Evolutionary conservation across 2,797 vertebrate genomes (phyloP).

Genomic region (Sebastes kiyomatsui): DNA sequence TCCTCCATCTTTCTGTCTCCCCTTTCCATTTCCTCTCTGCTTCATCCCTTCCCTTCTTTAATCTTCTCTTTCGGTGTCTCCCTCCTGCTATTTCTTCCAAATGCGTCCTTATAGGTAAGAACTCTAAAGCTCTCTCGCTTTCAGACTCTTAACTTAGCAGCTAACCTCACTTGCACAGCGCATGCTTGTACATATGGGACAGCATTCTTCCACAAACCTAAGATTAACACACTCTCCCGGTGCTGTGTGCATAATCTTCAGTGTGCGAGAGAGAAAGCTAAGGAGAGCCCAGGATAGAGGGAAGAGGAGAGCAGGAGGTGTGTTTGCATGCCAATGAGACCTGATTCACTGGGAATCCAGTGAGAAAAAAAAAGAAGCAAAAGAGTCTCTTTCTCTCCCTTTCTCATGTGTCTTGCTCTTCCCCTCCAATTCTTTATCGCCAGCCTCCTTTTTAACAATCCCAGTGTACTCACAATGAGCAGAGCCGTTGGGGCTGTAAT

Average conservation of each 20-base stretch:
- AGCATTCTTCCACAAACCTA: slow-evolving; percentile 8
- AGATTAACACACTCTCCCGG: slow-evolving; percentile 53
- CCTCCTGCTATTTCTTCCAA: not conserved
- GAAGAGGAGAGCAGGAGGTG: slow-evolving; percentile 36
- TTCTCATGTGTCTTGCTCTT: slow-evolving; percentile 26
- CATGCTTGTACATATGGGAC: slow-evolving; percentile 13
- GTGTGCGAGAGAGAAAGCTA: slow-evolving; percentile 12
- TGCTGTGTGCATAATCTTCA: slow-evolving; percentile 49
- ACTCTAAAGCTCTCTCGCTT: not conserved
- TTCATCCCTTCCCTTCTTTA: not conserved
- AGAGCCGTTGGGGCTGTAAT: slow-evolving; percentile 42
- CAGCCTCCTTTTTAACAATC: slow-evolving; percentile 36
- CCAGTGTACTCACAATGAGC: slow-evolving; percentile 44
- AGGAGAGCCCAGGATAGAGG: slow-evolving; percentile 21
- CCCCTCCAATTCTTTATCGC: slow-evolving; percentile 36
- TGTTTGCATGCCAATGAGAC: slow-evolving; percentile 71
- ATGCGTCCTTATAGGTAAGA: not conserved
- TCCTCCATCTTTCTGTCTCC: not conserved
- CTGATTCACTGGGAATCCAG: slow-evolving; percentile 46
- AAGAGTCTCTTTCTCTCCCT: slow-evolving; percentile 25
- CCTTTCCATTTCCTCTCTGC: not conserved
- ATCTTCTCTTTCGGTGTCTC: not conserved
- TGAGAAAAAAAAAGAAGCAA: slow-evolving; percentile 15
- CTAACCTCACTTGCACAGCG: not conserved
- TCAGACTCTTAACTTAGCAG: slow-evolving; percentile 2